Percentiles rank a stretch among this genome's conserved stretches.
These are phyloP conservation scores for Phyllotis vaccarum DNA, from an alignment of 2,797 vertebrate species.

Conservation along the genomic window DNA sequence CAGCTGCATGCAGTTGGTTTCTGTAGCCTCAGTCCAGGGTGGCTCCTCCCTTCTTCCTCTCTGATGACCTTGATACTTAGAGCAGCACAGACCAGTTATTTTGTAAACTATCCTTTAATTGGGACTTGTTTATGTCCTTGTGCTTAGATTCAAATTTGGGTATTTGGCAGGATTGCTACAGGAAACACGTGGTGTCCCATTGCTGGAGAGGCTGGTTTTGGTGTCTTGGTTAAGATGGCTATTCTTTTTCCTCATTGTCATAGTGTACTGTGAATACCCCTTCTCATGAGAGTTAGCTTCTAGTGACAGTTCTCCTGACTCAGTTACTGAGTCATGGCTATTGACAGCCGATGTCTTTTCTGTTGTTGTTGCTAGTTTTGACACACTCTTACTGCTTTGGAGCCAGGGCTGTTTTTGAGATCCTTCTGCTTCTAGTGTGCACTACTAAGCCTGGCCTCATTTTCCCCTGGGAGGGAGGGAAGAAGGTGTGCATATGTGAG, in stretches of 20 bases:
- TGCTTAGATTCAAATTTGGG: neutral
- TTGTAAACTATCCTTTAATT: neutral
- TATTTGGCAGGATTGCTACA: neutral
- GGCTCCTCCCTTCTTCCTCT: neutral
- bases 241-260: neutral
- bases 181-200: neutral
- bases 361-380: neutral
- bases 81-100: neutral
- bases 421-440: neutral
- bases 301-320: neutral
- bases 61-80: neutral
- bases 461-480: neutral
- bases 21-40: neutral
- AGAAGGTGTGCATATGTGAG: no score
- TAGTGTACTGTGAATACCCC: neutral
- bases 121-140: conserved; percentile 3
- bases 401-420: neutral
- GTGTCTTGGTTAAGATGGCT: neutral
- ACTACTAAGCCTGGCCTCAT: neutral
- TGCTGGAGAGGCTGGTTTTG: neutral
- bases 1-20: neutral
- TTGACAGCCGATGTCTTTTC: neutral
- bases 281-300: neutral
- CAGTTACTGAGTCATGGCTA: no score
- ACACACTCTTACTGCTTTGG: neutral